These are phyloP conservation scores for Hippoglossus stenolepis DNA, from an alignment of 2,113 vertebrate genomes.

Conservation along the genomic window DNA sequence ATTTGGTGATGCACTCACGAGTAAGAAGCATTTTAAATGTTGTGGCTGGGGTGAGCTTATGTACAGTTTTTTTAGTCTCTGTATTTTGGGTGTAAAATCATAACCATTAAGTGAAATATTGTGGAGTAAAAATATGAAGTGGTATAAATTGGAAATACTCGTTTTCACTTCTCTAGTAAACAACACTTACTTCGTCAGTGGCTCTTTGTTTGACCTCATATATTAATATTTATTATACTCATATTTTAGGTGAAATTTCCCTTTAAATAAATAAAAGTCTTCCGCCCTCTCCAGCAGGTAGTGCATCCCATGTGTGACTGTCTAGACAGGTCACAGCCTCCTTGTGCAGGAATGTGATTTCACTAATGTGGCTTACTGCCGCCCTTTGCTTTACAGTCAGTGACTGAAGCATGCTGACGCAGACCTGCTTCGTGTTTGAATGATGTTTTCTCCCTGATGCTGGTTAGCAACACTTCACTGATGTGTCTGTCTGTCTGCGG, in stretches of 20 bases:
- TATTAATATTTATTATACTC: neutral
- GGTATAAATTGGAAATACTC: too few species aligned
- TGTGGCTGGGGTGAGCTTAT: neutral
- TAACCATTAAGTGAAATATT: neutral
- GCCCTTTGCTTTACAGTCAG: slow-evolving; percentile 35
- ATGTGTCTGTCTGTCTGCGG: too few species aligned
- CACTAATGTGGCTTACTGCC: slow-evolving; percentile 39
- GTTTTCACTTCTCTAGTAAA: neutral
- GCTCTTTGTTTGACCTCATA: neutral
- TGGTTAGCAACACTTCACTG: too few species aligned
- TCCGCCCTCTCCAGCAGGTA: neutral
- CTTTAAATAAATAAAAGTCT: neutral
- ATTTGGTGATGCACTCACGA: neutral
- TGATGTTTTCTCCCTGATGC: slow-evolving; percentile 4
- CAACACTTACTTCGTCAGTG: neutral
- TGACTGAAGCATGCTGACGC: slow-evolving; percentile 52
- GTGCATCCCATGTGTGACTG: slow-evolving; percentile 6
- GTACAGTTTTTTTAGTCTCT: neutral
- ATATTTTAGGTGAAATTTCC: neutral
- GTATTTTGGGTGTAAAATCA: neutral
- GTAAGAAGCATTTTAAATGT: neutral
- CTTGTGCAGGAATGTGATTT: slow-evolving; percentile 19
- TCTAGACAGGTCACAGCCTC: slow-evolving; percentile 12
- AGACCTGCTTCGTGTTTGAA: slow-evolving; percentile 27
- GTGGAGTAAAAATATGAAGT: neutral